phyloP scores from a whole-genome alignment of 53 echinoderm and acorn worm genomes.

The Actinopyga echinites region DNA sequence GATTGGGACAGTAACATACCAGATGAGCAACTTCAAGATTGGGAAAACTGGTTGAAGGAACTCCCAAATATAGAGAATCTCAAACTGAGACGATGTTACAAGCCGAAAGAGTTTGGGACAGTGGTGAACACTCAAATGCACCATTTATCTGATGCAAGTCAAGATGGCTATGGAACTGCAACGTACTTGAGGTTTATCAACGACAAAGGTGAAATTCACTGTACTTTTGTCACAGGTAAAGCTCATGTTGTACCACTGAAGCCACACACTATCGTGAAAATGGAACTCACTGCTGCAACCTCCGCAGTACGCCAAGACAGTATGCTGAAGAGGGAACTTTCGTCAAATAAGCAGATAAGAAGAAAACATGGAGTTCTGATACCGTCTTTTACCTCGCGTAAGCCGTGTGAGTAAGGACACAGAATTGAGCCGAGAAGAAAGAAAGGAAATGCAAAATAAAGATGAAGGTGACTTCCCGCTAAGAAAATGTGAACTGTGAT shows the following conservation, averaged over 20 bases:
- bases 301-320: slow-evolving; percentile 47
- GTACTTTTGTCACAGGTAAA: slow-evolving; percentile 34
- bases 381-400: too few relatives aligned
- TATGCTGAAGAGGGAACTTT: slow-evolving; percentile 50
- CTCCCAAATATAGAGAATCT: slow-evolving; percentile 12
- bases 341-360: slow-evolving; percentile 46
- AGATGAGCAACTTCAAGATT: neutral
- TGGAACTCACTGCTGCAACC: slow-evolving; percentile 57
- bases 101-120: neutral
- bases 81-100: neutral
- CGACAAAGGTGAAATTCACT: slow-evolving; percentile 34
- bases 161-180: slow-evolving; percentile 44
- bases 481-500: too few relatives aligned
- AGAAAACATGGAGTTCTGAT: too few relatives aligned
- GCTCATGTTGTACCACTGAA: slow-evolving; percentile 28
- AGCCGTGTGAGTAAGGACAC: too few relatives aligned
- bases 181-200: slow-evolving; percentile 5
- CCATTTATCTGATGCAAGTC: slow-evolving; percentile 38
- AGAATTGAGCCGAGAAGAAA: too few relatives aligned
- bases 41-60: slow-evolving; percentile 26
- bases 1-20: neutral
- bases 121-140: slow-evolving; percentile 33
- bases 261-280: slow-evolving; percentile 36
- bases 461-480: too few relatives aligned
- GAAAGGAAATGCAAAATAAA: too few relatives aligned